A percentile compares a stretch with the other conserved stretches of the same genome.
Conservation (phyloP, 2,113 vertebrate species). For the Osmerus mordax region DNA sequence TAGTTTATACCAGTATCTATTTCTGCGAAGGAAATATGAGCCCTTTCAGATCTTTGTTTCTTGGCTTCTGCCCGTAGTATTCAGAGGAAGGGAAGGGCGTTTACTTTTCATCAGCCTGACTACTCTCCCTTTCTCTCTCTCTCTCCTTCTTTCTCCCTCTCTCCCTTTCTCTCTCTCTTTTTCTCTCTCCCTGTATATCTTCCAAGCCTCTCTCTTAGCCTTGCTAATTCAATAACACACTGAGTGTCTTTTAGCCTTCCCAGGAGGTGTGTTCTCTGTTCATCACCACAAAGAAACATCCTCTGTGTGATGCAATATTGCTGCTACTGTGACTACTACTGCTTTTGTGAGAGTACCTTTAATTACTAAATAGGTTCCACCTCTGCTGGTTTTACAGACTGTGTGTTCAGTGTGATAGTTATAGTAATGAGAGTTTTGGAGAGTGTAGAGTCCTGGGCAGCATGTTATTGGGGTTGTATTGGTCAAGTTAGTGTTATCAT, state of each 20-base stretch:
- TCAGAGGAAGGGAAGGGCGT: conserved; percentile 28
- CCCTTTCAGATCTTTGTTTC: conserved; percentile 36
- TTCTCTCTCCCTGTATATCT: conserved; percentile 4
- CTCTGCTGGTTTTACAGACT: no score
- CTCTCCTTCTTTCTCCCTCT: background rate
- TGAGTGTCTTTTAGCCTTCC: no score
- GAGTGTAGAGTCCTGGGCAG: no score
- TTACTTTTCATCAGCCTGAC: background rate
- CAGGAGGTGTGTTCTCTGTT: no score
- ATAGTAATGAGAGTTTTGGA: no score
- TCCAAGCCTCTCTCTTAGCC: background rate
- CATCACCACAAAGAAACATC: no score
- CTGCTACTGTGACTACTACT: no score
- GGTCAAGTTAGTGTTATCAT: background rate
- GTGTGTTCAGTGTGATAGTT: no score
- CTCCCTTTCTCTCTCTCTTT: background rate
- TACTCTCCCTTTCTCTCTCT: background rate
- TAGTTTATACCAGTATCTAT: conserved; percentile 17
- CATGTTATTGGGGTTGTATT: background rate
- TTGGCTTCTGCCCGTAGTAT: conserved; percentile 34
- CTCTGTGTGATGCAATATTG: no score
- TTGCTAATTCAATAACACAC: background rate
- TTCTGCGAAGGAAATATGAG: conserved; percentile 29
- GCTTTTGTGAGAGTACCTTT: no score
- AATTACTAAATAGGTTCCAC: no score